Evolutionary conservation across 2,888 invertebrate genomes (phyloP), one percentile per base, ranked within the genome.

Genomic region (Camponotus fellah): DNA sequence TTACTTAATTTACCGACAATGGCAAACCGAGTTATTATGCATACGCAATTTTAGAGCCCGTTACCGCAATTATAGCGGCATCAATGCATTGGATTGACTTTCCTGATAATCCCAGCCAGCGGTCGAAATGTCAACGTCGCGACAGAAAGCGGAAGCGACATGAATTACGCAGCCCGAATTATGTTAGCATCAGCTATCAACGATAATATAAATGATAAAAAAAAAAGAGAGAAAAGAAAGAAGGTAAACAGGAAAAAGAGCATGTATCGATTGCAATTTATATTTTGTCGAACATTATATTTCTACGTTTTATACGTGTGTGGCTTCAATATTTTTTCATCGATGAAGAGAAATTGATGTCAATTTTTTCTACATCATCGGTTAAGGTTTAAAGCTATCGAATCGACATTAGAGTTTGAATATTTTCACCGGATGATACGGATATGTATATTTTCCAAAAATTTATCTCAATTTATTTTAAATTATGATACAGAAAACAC

Each of bases 1-100:
- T 77, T 77, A 77, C 32, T 77, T 77, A 77, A 77, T 68, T 77
- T 77, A 77, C 17, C 12, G 17, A 53, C 65, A 10, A 21, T 17
- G 46, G 56, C 43, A 68, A 77, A 68, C 43, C 56, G 43, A n/a
- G 4, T 43, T 14, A 58, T 77, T 77, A 56, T 77, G 43, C 43
- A 56, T 77, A 10, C n/a, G 43, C 56, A 68, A 77, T 68, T 77
- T 77, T 68, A 43, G 77, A 58, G 21, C 43, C 21, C 40, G 10
- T 34, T 66, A 40, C 49, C 37, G 34, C 68, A 68, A 77, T 32
- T 56, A 32, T 56, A 40, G 12, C 26, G n/a, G n/a, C 43, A 34
- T 37, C 74, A 62, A 32, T 26, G 32, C 32, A 12, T 3, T 43
- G 40, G 53, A 66, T 26, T 32, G 66, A 56, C 53, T 77, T 43